Evolutionary conservation across 2,888 invertebrate species (phyloP).

Genomic region (Zhuqinia jingwanae): DNA sequence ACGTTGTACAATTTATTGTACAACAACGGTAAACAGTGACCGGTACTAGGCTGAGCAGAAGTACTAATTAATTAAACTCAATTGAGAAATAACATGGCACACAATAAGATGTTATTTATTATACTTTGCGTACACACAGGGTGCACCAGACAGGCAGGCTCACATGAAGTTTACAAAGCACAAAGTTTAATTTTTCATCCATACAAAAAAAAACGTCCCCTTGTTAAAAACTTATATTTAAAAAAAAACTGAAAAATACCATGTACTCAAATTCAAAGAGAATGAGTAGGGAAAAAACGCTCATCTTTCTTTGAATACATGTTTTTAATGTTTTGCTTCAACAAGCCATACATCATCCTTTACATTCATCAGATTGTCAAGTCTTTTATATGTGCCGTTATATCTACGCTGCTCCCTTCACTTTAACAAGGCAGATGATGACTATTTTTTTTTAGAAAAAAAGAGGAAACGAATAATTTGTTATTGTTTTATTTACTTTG

Average conservation of each 20-base stretch:
- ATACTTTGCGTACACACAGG: too few relatives aligned
- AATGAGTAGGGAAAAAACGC: too few relatives aligned
- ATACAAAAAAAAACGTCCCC: too few relatives aligned
- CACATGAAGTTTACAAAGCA: too few relatives aligned
- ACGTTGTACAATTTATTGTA: neutral
- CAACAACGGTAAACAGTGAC: neutral
- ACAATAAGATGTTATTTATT: slow-evolving; percentile 47
- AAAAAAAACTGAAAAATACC: too few relatives aligned
- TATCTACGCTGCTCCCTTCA: slow-evolving; percentile 3
- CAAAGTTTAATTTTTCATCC: too few relatives aligned
- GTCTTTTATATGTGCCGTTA: slow-evolving; percentile 30
- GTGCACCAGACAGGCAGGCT: too few relatives aligned
- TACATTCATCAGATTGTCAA: too few relatives aligned
- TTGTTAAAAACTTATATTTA: too few relatives aligned
- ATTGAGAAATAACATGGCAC: slow-evolving; percentile 51
- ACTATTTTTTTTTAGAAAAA: neutral
- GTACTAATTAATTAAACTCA: slow-evolving; percentile 65
- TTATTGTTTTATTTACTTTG: slow-evolving; percentile 35
- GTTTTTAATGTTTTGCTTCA: neutral
- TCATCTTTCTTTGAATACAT: slow-evolving; percentile 6
- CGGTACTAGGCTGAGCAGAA: neutral
- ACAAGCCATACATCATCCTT: slow-evolving; percentile 38
- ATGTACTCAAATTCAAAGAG: too few relatives aligned
- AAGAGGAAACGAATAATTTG: slow-evolving; percentile 44
- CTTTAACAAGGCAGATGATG: slow-evolving; percentile 33